A percentile compares a stretch with the other conserved stretches of the same genome.
phyloP scores from a whole-genome alignment of 2,797 vertebrate species.

The Urosaurus nigricauda region DNA sequence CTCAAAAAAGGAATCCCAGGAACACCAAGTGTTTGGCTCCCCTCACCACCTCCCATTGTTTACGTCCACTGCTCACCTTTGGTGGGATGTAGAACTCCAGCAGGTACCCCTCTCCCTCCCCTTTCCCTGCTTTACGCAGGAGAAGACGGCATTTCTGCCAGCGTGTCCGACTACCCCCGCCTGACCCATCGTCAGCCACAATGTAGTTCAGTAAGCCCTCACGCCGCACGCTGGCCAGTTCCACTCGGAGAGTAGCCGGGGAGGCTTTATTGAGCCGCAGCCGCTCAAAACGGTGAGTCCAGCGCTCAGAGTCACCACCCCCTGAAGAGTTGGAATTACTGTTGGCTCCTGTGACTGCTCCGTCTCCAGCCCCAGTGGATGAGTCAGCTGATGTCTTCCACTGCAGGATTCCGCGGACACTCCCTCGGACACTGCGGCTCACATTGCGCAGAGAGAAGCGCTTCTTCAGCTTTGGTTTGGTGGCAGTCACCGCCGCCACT shows the following conservation, averaged over 20 bases:
- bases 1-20: neutral
- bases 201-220: constrained; percentile 73
- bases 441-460: constrained; percentile 90
- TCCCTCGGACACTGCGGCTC: constrained; percentile 90
- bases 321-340: constrained; percentile 78
- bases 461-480: constrained; percentile 91
- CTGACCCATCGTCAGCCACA: constrained; percentile 73
- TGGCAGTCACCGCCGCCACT: constrained; percentile 67
- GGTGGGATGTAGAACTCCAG: constrained; percentile 93
- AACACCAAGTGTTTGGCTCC: neutral
- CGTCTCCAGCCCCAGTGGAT: constrained; percentile 69
- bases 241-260: constrained; percentile 68
- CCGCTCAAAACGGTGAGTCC: constrained; percentile 91
- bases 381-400: constrained; percentile 86
- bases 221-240: constrained; percentile 69
- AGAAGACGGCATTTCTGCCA: constrained; percentile 93
- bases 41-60: neutral
- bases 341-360: constrained; percentile 78
- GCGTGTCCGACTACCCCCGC: constrained; percentile 83
- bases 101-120: constrained; percentile 86
- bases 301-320: constrained; percentile 88
- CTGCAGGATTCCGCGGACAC: constrained; percentile 90
- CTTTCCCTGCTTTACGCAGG: constrained; percentile 84
- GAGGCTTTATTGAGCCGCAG: constrained; percentile 87
- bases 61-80: constrained; percentile 80